A percentile compares a stretch with the other conserved stretches of the same genome.
Conservation (phyloP, 2,797 vertebrate species). For the Argentina silus region DNA sequence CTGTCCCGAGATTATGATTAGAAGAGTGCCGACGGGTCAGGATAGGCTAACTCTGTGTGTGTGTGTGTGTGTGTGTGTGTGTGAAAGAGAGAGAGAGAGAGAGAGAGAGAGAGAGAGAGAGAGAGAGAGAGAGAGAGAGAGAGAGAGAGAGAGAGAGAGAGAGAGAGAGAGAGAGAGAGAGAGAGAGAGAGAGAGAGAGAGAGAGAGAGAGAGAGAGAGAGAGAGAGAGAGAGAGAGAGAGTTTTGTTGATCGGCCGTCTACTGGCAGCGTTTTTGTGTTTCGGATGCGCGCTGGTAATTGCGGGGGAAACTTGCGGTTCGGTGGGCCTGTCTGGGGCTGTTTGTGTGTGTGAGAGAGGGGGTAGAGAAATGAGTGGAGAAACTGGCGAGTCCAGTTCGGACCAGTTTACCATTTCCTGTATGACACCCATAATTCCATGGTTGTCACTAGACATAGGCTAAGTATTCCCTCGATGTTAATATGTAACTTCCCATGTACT, state of each 20-base stretch:
- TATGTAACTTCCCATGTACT: neutral
- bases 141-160: neutral
- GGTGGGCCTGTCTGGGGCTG: slow-evolving; percentile 28
- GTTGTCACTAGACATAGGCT: slow-evolving; percentile 13
- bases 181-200: neutral
- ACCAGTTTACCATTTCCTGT: slow-evolving; percentile 53
- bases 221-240: slow-evolving; percentile 10
- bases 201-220: slow-evolving; percentile 2
- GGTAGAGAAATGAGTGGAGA: slow-evolving; percentile 20
- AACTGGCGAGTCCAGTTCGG: slow-evolving; percentile 58
- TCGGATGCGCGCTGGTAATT: slow-evolving; percentile 59
- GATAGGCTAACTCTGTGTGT: neutral
- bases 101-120: neutral
- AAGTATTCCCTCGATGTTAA: slow-evolving; percentile 7
- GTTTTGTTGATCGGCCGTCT: slow-evolving; percentile 17
- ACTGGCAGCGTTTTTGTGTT: slow-evolving; percentile 50
- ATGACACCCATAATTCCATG: slow-evolving; percentile 25
- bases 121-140: neutral
- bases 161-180: neutral
- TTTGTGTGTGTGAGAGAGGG: slow-evolving; percentile 35
- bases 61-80: slow-evolving; percentile 11
- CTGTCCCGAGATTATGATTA: neutral
- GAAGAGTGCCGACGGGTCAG: neutral
- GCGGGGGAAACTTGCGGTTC: slow-evolving; percentile 50
- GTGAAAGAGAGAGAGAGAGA: slow-evolving; percentile 7